Base-by-base conservation (phyloP, 2,797 vertebrate genomes). In the Miichthys miiuy region DNA sequence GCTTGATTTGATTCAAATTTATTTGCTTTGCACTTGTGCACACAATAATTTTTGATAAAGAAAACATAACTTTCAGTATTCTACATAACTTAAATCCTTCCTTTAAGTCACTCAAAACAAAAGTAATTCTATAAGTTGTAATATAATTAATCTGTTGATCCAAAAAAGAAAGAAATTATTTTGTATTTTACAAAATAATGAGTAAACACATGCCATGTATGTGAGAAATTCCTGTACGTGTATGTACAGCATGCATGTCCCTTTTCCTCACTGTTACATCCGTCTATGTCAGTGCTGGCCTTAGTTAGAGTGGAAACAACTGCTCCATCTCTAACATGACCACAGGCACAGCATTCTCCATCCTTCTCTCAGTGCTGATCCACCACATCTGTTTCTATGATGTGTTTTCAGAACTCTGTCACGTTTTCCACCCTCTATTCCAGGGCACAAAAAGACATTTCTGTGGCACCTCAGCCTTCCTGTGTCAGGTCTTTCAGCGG, bases 371-470 rank as follows among this genome's bases (percentile, higher is more conserved):
- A 17, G 1, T 44, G 56, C 46, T 6, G 62, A 81, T 56, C 69
- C 61, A 74, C 44, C 60, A 58, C 58, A 38, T 82, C 76, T 84
- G 51, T 74, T 67, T 85, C 68, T 65, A 25, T 58, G 25, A 65
- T 41, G 64, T 50, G 64, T 80, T 78, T 79, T 66, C 72, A 79
- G 79, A 86, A 50, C 55, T 51, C 20, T 8, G 27, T 68, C 61
- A 62, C 2, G 27, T 81, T 80, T 83, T 87, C 64, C 68, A 34
- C 62, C 51, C 23, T 67, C 30, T 67, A 42, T 75, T 61, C 64
- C 34, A 27, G n/a, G 79, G 72, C 68, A 73, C 34, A 80, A 80
- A 87, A 81, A 76, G 77, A 87, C 44, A 62, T 79, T 75, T 72
- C 27, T 74, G 62, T 27, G 72, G 81, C 8, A 3, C 79, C 48